Base-by-base conservation (phyloP, 2,113 vertebrate genomes). In the Rhineura floridana region DNA sequence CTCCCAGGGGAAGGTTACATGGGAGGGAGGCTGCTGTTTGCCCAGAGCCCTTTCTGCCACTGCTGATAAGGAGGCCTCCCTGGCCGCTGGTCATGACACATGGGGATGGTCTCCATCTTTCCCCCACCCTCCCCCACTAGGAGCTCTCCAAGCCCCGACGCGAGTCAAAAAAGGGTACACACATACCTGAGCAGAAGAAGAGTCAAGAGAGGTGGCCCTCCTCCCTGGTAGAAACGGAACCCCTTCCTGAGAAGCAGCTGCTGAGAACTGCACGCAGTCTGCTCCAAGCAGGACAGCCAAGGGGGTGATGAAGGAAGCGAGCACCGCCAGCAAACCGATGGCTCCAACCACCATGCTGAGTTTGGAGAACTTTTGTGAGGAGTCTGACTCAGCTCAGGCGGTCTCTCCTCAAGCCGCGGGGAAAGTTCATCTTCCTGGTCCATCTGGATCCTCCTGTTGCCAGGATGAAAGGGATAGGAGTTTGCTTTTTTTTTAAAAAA, bases 241-340 rank as follows among this genome's bases (percentile, higher is more conserved):
- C 0, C 75, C 77, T 59, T 46, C 25, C 69, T 3, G 15, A 1
- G 42, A 19, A 33, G 21, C 81, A 46, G 63, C 97, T 97, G 97
- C 96, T 10, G 97, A 96, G 85, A 97, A 95, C 93, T 97, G 97
- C 87, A 96, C 96, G 25, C 93, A 95, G 85, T 95, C 94, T 76
- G 92, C 94, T 44, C 93, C 96, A 13, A 96, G 91, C 6, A 96
- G 89, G 65, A 90, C 62, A 36, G 91, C 91, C 77, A 92, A 91
- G 65, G 85, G 55, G 30, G 91, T 79, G 90, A 84, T 90, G 86
- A 94, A 86, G 85, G 94, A 75, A 59, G 87, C 90, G 59, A 97
- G 93, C 87, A 93, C 93, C 89, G 89, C 93, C 65, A 95, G 91
- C 82, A 90, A 93, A 33, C 88, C 91, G 80, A 90, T 77, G 90